Percentiles rank a stretch among this genome's conserved stretches.
Conservation (phyloP, 2,888 invertebrate genomes). For the Lithosia quadra region DNA sequence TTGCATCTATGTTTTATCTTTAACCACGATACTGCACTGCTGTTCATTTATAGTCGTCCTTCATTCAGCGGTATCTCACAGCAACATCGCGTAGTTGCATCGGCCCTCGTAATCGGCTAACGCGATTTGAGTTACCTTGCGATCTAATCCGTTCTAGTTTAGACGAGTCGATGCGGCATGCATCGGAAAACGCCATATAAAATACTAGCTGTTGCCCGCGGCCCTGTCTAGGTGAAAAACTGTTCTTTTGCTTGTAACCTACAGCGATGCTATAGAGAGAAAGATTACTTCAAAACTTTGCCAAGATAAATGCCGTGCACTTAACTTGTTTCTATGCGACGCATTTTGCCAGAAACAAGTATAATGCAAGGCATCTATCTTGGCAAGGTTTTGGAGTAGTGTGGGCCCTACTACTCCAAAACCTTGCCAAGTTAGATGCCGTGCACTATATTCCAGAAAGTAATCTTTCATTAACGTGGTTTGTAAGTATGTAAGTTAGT, state of each 20-base stretch:
- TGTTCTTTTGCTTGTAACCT: background rate
- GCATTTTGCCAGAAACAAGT: too few species aligned
- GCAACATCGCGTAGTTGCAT: slow-evolving; percentile 42
- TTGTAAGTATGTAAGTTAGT: too few species aligned
- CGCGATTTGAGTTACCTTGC: slow-evolving; percentile 76
- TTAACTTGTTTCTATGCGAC: too few species aligned
- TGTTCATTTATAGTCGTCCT: slow-evolving; percentile 30
- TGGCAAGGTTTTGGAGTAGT: too few species aligned
- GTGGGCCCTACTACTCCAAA: too few species aligned
- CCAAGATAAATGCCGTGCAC: too few species aligned
- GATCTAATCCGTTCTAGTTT: slow-evolving; percentile 67
- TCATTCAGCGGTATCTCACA: slow-evolving; percentile 20
- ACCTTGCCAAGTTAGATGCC: too few species aligned
- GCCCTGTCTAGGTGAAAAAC: background rate
- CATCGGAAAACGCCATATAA: slow-evolving; percentile 22
- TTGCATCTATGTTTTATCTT: background rate
- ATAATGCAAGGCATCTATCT: too few species aligned
- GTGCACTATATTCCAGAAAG: too few species aligned
- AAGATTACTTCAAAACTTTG: too few species aligned
- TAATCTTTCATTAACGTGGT: too few species aligned
- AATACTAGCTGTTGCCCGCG: background rate
- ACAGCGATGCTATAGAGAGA: too few species aligned
- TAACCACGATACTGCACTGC: background rate
- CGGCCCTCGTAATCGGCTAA: slow-evolving; percentile 71
- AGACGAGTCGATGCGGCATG: slow-evolving; percentile 56